Percentiles rank a stretch among this genome's conserved stretches.
Evolutionary conservation across 2,797 vertebrate species (phyloP).

Genomic region (Peromyscus nudipes): DNA sequence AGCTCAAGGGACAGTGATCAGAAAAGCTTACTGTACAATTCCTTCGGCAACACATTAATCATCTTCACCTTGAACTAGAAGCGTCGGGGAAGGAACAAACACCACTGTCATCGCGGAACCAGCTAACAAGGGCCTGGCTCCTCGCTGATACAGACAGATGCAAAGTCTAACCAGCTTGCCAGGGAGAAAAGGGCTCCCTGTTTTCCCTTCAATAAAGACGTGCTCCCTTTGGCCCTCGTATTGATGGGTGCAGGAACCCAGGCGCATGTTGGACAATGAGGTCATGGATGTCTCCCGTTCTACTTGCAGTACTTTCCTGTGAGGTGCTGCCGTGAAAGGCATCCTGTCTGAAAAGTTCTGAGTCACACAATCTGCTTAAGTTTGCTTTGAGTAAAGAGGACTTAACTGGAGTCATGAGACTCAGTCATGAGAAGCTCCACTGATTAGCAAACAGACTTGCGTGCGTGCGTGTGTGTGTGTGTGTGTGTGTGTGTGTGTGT

Average conservation of each 20-base stretch:
- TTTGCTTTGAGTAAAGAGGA: not conserved
- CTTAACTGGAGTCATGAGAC: not conserved
- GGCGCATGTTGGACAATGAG: accelerated
- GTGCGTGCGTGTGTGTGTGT: not conserved
- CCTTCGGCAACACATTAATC: slow-evolving; percentile 80
- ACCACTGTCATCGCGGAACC: slow-evolving; percentile 45
- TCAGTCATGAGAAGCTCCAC: not conserved
- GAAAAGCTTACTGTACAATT: slow-evolving; percentile 73
- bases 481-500: not conserved
- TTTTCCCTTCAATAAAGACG: slow-evolving; percentile 20
- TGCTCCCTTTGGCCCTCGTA: not conserved
- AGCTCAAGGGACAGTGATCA: slow-evolving; percentile 74
- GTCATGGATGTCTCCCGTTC: accelerated
- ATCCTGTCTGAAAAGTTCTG: not conserved
- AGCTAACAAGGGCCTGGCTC: slow-evolving; percentile 81
- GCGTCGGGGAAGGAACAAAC: slow-evolving; percentile 59
- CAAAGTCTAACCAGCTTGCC: slow-evolving; percentile 54
- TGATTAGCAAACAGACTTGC: too few species aligned
- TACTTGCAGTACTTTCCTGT: not conserved
- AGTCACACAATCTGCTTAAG: not conserved
- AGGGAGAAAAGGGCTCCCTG: not conserved
- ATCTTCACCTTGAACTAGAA: slow-evolving; percentile 54
- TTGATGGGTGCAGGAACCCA: accelerated
- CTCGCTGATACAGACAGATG: slow-evolving; percentile 56
- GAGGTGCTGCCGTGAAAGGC: not conserved